Base-by-base conservation (phyloP, 2,888 invertebrate species). In the Eupsilia transversa region DNA sequence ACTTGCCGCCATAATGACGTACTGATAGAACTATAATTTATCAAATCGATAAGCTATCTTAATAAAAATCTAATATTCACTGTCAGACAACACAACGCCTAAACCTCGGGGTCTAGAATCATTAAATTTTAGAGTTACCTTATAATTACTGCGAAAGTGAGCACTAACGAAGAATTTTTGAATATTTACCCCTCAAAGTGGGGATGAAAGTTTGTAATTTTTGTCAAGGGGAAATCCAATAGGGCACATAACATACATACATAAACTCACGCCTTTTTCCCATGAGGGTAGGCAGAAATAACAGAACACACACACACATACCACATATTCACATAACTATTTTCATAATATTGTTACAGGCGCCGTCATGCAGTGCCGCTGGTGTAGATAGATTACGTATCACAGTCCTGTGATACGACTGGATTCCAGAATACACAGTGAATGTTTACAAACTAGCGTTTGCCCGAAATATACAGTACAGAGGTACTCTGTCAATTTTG, bases 401-500 rank as follows among this genome's bases (percentile, higher is more conserved):
- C 10, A 23, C 38, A 59, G n/a, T 52, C 27, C 52, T 64, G 5
- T 73, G 41, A 38, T 3, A 23, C 9, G 5, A 74, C 41, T 49
- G 23, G 17, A 33, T 46, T 30, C 20, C 46, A 56, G 41, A 33
- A 49, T 74, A 74, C 65, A 52, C 59, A 65, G 46, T n/a, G n/a
- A 43, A 60, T 20, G 33, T 75, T 30, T 17, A 35, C 49, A 12
- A 17, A 35, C 35, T 14, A 46, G 33, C 49, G 56, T 69, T 70
- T 63, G 63, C 4, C 35, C 35, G 41, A 59, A 65, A 46, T 33
- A 56, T 49, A 63, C 41, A 64, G n/a, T 49, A 63, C 41, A 64
- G n/a, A 57, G n/a, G 56, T 46, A 46, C n/a, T 33, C 49, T 33
- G 27, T 77, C 63, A 71, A 38, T 64, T 59, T 64, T 4, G 38